Evolutionary conservation across 2,113 vertebrate genomes (phyloP), one percentile per base, ranked within the genome.

Genomic region (Dunckerocampus dactyliophorus): DNA sequence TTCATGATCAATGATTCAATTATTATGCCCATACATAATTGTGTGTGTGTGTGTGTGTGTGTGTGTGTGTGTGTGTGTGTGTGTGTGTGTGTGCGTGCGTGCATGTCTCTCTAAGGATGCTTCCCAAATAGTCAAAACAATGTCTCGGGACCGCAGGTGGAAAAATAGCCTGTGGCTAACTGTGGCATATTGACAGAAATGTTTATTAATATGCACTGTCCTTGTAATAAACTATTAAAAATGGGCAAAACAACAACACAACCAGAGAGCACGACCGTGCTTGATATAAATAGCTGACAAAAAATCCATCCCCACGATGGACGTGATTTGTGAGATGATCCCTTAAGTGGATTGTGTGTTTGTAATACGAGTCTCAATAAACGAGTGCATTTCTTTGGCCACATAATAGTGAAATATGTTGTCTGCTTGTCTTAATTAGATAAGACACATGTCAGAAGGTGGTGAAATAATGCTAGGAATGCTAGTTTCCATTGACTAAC

Each of bases 401-500:
- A 9, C 8, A 48, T 5, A 48, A 48, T 7, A 51, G 28, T 59
- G 5, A 54, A 17, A 59, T 6, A 54, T 42, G 28, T 8, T 8
- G n/a, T 24, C 45, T 21, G 14, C 6, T 22, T 24, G 21, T 4
- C 19, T 58, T 19, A n/a, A 77, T 82, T 79, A 60, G 72, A 78
- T 71, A 57, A 51, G 55, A 59, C 34, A 46, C 39, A 53, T 50
- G 31, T 24, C 66, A 58, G 64, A 72, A 72, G 64, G 69, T 21
- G 48, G 59, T 22, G 50, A 71, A 86, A 86, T 80, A 74, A 83
- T 78, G 72, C 47, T 11, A 64, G 77, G 82, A 84, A 84, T 84
- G 79, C 72, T 71, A 66, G 55, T 82, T 86, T 80, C 59, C 77
- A 83, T 83, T 84, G 69, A 59, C 68, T 67, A 37, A 64, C 48